Evolutionary conservation across 2,888 invertebrate species (phyloP).

Genomic region (Prostheceraeus crozeri): DNA sequence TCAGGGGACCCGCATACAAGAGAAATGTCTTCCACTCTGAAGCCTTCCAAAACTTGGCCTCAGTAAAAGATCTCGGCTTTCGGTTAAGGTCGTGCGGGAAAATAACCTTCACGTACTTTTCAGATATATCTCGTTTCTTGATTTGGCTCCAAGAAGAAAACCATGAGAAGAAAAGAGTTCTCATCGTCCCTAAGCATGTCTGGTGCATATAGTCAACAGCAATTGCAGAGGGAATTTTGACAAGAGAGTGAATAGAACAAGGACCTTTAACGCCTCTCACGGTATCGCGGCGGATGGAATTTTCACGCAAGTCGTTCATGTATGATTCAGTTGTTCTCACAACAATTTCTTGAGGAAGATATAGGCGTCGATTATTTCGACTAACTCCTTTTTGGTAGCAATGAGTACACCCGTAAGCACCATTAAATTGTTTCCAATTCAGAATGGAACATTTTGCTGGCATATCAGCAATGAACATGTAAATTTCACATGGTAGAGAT

Average conservation of each 20-base stretch:
- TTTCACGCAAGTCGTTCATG: not conserved
- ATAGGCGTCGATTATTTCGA: conserved; percentile 10
- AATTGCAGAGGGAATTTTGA: too few relatives aligned
- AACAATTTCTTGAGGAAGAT: not conserved
- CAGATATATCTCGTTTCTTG: not conserved
- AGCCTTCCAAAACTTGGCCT: not conserved
- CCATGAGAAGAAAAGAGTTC: not conserved
- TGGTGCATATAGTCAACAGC: too few relatives aligned
- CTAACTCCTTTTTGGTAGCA: not conserved
- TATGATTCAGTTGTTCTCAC: conserved; percentile 3
- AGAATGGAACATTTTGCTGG: conserved; percentile 7
- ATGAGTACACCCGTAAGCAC: conserved; percentile 6
- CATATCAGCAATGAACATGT: conserved; percentile 11
- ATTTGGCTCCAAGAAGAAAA: too few relatives aligned
- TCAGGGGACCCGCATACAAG: too few relatives aligned
- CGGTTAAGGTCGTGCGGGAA: not conserved
- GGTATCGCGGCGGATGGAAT: not conserved
- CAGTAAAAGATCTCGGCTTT: conserved; percentile 5
- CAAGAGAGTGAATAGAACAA: too few relatives aligned
- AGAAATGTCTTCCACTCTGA: too few relatives aligned
- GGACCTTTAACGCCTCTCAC: too few relatives aligned
- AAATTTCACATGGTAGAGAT: not conserved
- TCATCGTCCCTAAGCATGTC: too few relatives aligned
- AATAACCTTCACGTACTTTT: not conserved
- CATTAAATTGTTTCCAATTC: conserved; percentile 19